phyloP scores from a whole-genome alignment of 2,113 vertebrate genomes.

The Spea bombifrons region DNA sequence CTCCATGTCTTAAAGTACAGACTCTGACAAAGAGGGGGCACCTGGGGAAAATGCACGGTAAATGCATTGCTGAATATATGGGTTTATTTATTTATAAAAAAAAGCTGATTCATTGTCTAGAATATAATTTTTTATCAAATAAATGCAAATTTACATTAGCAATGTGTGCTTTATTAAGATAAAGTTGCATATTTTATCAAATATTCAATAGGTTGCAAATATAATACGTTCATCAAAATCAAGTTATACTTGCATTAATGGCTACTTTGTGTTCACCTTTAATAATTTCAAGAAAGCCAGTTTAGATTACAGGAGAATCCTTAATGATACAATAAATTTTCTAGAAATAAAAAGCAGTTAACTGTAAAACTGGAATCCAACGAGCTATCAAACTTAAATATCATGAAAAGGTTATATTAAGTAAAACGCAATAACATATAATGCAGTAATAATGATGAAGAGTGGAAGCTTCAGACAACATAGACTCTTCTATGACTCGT shows the following conservation, averaged over 20 bases:
- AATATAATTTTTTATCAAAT: too few relatives aligned
- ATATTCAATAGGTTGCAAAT: constrained; percentile 3
- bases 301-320: background rate
- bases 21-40: too few relatives aligned
- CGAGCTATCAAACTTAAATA: constrained; percentile 34
- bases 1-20: too few relatives aligned
- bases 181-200: constrained; percentile 8
- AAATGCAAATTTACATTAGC: too few relatives aligned
- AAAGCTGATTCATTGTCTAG: too few relatives aligned
- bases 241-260: constrained; percentile 6
- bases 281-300: constrained; percentile 9
- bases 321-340: constrained; percentile 32
- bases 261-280: constrained; percentile 3
- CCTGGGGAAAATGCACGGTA: too few relatives aligned
- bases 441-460: constrained; percentile 13
- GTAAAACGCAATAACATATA: constrained; percentile 31
- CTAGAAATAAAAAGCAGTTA: constrained; percentile 16
- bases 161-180: too few relatives aligned
- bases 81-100: too few relatives aligned
- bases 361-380: constrained; percentile 25
- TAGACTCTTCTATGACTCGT: background rate
- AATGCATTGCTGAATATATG: too few relatives aligned
- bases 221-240: background rate
- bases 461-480: background rate
- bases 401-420: constrained; percentile 41